Evolutionary conservation across 1,140 invertebrate species (phyloP), one percentile per base, ranked within the genome.

Genomic region (Pseudachorutes palmiensis): DNA sequence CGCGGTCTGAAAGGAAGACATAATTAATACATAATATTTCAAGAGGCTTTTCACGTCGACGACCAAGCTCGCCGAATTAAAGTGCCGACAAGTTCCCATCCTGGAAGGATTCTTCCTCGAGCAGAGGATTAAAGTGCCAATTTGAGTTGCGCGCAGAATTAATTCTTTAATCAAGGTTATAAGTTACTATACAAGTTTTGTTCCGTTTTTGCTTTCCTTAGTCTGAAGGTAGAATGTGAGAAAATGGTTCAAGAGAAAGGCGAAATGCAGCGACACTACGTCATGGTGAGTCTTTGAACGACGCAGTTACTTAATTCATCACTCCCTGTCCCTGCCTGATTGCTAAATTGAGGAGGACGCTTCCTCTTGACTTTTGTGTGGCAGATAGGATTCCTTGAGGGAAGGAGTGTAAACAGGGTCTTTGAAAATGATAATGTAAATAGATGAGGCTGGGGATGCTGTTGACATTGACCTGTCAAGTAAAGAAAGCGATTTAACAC

Each of bases 261-360:
- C 79, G 92, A 96, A 84, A 95, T 96, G 88, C 92, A 95, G 80
- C 86, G 93, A 82, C 92, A 96, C 84, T 96, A 95, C 82, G 91
- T 95, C 75, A 95, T 96, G 92, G 91, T 94, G 82, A 89, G 88
- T 85, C 49, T 19, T 55, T 45, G 36, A 45, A 19, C 19, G n/a
- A n/a, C n/a, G n/a, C n/a, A n/a, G n/a, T n/a, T n/a, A n/a, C n/a
- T n/a, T n/a, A n/a, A n/a, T 45, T 45, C 19, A 45, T 45, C 19
- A 19, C 36, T 45, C 36, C 19, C 36, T 45, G 19, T 45, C 36
- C 36, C 36, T 45, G 9, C 36, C 19, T 19, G 36, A 12, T 9
- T 19, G 36, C 36, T 19, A 45, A 45, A 45, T 12, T 45, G 9
- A 45, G 9, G 36, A 45, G 19, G 36, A 45, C 24, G 51, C 24